A percentile compares a stretch with the other conserved stretches of the same genome.
Evolutionary conservation across 2,113 vertebrate species (phyloP).

Genomic region (Emydocephalus ijimae): DNA sequence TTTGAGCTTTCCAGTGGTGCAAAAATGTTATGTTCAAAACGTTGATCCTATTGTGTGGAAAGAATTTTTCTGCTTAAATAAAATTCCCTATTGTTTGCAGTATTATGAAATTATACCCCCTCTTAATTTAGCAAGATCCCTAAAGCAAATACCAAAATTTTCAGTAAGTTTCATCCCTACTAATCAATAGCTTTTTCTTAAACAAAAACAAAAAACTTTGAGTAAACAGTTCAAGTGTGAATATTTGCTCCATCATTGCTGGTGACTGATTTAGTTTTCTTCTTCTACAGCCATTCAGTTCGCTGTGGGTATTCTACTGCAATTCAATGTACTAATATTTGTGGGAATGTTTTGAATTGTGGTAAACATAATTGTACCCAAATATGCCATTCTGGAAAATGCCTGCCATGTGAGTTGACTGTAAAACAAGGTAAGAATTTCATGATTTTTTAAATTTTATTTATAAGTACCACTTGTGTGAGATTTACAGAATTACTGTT

Average conservation of each 20-base stretch:
- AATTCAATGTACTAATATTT: constrained; percentile 83
- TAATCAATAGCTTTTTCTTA: not conserved
- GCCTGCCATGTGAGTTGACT: constrained; percentile 83
- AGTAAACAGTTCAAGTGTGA: not conserved
- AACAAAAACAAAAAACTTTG: not conserved
- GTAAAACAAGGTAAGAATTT: constrained; percentile 74
- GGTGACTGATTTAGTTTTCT: constrained; percentile 7
- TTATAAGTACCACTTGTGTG: not conserved
- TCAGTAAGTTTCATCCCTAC: not conserved
- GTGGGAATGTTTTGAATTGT: constrained; percentile 85
- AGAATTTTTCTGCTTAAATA: constrained; percentile 8
- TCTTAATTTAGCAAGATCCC: not conserved
- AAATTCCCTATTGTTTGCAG: not conserved
- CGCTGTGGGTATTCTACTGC: constrained; percentile 86
- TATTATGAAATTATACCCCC: not conserved
- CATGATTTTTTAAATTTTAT: not conserved
- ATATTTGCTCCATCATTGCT: not conserved
- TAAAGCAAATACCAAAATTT: not conserved
- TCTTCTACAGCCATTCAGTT: constrained; percentile 83
- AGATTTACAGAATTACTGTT: not conserved
- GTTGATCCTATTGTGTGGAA: not conserved
- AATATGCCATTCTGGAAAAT: constrained; percentile 86
- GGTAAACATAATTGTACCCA: constrained; percentile 84
- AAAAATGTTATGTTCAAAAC: not conserved
- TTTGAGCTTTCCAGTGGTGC: not conserved